Evolutionary conservation across 2,113 vertebrate species (phyloP), one percentile per base, ranked within the genome.

Genomic region (Coptodon rendalli): DNA sequence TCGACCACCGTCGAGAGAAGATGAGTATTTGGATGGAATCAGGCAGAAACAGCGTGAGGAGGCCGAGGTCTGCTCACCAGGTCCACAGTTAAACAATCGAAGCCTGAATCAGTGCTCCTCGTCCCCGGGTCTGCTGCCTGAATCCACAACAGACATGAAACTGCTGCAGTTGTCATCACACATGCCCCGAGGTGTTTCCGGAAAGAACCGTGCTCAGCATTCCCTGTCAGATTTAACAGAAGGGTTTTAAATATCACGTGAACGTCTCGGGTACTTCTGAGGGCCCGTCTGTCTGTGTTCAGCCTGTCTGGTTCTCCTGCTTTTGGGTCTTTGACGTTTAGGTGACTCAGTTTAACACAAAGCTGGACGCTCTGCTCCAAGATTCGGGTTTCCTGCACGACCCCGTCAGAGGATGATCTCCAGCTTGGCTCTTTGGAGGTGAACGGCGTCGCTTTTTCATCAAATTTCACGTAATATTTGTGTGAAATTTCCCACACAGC

Each of bases 101-200:
- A 24, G 53, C 19, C 52, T 53, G 52, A 68, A 17, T 5, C 68
- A 1, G 3, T 0, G 14, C 68, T 29, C 14, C 40, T 27, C 38
- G 16, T 43, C 38, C 22, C n/a, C 9, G 0, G 61, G 22, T 27
- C 24, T 27, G 68, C 38, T 73, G 66, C 11, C n/a, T 10, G 38
- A 9, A 71, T 19, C 34, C 63, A 68, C 63, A 8, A 12, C 34
- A 61, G 56, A 63, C 31, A 66, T n/a, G 3, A 34, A 61, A 61
- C 16, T 1, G 29, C 57, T 6, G 57, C 57, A 2, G 16, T 9
- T 0, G 4, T 27, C 54, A 56, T 56, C 54, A 59, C 24, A 59
- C 56, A 3, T 8, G 29, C 16, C 27, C 17, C 0, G 3, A 68
- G 6, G 19, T 40, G 34, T n/a, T 38, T 36, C 17, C 6, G 0